Base-by-base conservation (phyloP, 2,113 vertebrate species). In the Manacus vitellinus region DNA sequence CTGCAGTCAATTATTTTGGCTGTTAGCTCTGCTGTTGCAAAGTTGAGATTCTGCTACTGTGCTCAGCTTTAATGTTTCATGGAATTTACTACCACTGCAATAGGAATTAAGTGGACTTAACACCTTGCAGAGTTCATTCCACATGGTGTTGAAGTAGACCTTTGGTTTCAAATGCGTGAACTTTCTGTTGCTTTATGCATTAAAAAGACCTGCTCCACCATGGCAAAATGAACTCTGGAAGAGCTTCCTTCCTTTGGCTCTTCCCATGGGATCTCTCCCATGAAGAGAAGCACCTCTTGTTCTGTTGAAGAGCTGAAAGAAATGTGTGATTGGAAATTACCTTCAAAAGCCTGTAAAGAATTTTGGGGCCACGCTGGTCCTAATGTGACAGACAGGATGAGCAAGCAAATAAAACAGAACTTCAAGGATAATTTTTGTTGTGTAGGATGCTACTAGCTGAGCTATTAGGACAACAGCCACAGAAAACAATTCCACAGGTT, bases 1-100 rank as follows among this genome's bases (percentile, higher is more conserved):
- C 93, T 87, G 54, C 68, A 88, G 67, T 63, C 73, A 92, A 89
- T 95, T 95, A 75, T 86, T 90, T n/a, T 76, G 51, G 66, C 92
- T 92, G 55, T 89, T 43, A 74, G 51, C 61, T 88, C 68, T 49
- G 73, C 79, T 90, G 47, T 77, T 19, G 8, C 59, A 63, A 74
- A 85, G 79, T 43, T 94, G 71, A 85, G 88, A 85, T 86, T 43
- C 70, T 82, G 86, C 82, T 94, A 47, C 83, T 66, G 71, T 44
- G 52, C 78, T 74, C 88, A 92, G 91, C 47, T 91, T 96, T 91
- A n/a, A 49, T 17, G n/a, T 88, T 93, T 52, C 24, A 15, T 55
- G 68, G 89, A 77, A 83, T 95, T 96, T 73, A 89, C 59, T 79
- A 28, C 46, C 20, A 65, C 70, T 94, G 78, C 85, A 89, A 17